Evolutionary conservation across 2,888 invertebrate species (phyloP), one percentile per base, ranked within the genome.

Genomic region (Biston stratarius): DNA sequence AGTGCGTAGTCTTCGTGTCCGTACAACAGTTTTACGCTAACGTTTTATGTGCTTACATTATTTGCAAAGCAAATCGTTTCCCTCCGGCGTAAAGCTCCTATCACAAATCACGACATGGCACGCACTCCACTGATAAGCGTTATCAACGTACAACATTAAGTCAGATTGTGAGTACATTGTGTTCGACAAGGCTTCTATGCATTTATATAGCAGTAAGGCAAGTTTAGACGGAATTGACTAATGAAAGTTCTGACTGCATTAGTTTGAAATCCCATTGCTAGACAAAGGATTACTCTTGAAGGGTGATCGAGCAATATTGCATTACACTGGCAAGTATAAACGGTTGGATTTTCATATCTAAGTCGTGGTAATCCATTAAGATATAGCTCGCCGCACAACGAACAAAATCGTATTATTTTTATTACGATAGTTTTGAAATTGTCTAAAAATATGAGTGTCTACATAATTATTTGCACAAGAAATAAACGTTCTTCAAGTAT

Each of bases 131-230:
- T 75, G 82, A 80, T 82, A 82, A 74, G 57, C 67, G 60, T 80
- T 83, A 83, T 83, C 83, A 75, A 60, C 12, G 70, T 76, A 80
- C 70, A 75, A 77, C 76, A 79, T 83, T 79, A 78, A 76, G 76
- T 75, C 71, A 67, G 70, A 68, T 75, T 70, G 59, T 53, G 55
- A 70, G 60, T 60, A 74, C 68, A 69, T 56, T 75, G 68, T 75
- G 74, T 77, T 69, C 68, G 69, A 74, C 75, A 65, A 49, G 65
- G 62, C 11, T 33, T 14, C 8, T 51, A 14, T 58, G 62, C 11
- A 53, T 49, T 71, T 68, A 72, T 70, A 69, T 76, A 71, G 14
- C 59, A 60, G 69, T 72, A 60, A 6, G 42, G 36, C 14, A 48
- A 48, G 33, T 24, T 33, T 33, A 33, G 24, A 6, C 11, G 11